phyloP scores from a whole-genome alignment of 2,888 invertebrate species.

The Melanchra persicariae region DNA sequence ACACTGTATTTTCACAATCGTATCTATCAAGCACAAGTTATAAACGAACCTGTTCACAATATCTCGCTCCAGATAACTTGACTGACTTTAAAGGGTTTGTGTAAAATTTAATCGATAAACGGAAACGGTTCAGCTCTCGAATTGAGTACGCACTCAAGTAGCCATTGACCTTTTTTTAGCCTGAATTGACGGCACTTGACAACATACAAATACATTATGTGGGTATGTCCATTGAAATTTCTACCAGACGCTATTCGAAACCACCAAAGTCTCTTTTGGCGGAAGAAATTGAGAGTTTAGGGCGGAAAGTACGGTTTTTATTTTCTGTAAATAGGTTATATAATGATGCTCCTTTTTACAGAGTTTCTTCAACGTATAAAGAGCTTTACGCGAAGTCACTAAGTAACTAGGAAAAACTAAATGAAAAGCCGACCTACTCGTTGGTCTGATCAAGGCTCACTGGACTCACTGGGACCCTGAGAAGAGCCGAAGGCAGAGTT shows the following conservation, averaged over 20 bases:
- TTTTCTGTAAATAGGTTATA: background rate
- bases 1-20: background rate
- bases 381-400: background rate
- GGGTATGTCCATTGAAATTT: slow-evolving; percentile 63
- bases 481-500: too few relatives aligned
- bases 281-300: slow-evolving; percentile 45
- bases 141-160: slow-evolving; percentile 72
- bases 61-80: slow-evolving; percentile 33
- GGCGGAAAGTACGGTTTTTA: slow-evolving; percentile 36
- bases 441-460: background rate
- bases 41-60: slow-evolving; percentile 22
- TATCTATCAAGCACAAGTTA: slow-evolving; percentile 4
- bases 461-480: background rate
- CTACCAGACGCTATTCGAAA: slow-evolving; percentile 41
- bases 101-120: slow-evolving; percentile 76
- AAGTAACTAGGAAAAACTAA: background rate
- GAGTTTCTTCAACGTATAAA: background rate
- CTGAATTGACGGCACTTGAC: slow-evolving; percentile 67
- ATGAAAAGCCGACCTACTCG: background rate
- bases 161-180: slow-evolving; percentile 76
- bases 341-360: background rate
- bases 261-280: slow-evolving; percentile 30
- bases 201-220: slow-evolving; percentile 63
- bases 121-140: slow-evolving; percentile 68
- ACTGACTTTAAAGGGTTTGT: slow-evolving; percentile 68